Conservation (phyloP, 2,113 vertebrate genomes). For the Galbula dea region DNA sequence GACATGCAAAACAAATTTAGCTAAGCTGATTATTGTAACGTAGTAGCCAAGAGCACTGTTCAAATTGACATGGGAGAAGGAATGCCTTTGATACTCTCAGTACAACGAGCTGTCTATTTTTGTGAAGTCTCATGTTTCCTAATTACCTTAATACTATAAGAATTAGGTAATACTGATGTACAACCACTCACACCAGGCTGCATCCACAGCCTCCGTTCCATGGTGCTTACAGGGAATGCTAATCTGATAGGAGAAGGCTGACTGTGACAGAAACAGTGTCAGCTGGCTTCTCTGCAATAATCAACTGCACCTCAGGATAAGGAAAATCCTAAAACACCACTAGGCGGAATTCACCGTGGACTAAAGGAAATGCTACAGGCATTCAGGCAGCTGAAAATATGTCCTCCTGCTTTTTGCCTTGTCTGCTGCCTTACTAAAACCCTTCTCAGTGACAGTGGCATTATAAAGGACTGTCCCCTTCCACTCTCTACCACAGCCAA, state of each 20-base stretch:
- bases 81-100: slow-evolving; percentile 40
- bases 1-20: slow-evolving; percentile 63
- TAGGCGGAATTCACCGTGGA: neutral
- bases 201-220: neutral
- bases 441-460: neutral
- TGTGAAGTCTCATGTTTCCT: slow-evolving; percentile 46
- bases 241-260: neutral
- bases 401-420: neutral
- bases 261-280: neutral
- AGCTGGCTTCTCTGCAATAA: neutral
- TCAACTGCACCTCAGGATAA: neutral
- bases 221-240: neutral
- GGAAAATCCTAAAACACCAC: neutral
- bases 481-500: neutral
- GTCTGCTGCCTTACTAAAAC: neutral
- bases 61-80: slow-evolving; percentile 52
- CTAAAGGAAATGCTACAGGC: neutral
- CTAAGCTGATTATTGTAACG: slow-evolving; percentile 64
- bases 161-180: slow-evolving; percentile 52
- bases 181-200: neutral
- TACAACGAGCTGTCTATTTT: slow-evolving; percentile 45
- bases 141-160: slow-evolving; percentile 56
- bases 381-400: neutral
- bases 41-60: slow-evolving; percentile 54
- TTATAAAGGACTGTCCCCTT: neutral